A percentile compares a stretch with the other conserved stretches of the same genome.
Evolutionary conservation across 2,113 vertebrate species (phyloP).

Genomic region (human (Homo sapiens)): DNA sequence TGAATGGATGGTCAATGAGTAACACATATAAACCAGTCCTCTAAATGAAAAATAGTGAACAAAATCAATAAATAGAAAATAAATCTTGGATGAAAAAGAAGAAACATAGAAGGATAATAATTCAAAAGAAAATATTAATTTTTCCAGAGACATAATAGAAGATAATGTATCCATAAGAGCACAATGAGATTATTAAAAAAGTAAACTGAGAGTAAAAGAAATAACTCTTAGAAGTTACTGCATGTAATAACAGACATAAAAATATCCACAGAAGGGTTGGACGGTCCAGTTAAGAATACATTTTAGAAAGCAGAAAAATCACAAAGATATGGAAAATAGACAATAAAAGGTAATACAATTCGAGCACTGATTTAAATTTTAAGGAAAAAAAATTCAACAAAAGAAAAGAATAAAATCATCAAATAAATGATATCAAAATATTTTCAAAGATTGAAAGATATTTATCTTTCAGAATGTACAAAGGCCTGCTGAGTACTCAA

Average conservation of each 20-base stretch:
- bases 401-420: not conserved
- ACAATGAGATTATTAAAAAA: not conserved
- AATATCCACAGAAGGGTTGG: not conserved
- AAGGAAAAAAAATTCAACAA: not conserved
- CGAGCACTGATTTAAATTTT: not conserved
- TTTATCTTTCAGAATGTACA: not conserved
- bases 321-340: not conserved
- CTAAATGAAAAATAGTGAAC: not conserved
- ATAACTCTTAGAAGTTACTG: not conserved
- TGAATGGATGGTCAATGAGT: not conserved
- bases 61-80: slow-evolving; percentile 13
- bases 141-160: not conserved
- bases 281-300: not conserved
- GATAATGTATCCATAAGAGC: not conserved
- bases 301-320: not conserved
- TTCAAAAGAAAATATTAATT: not conserved
- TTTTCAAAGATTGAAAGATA: not conserved
- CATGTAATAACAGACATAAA: not conserved
- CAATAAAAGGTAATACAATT: not conserved
- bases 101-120: not conserved
- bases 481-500: not conserved
- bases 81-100: not conserved
- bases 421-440: not conserved
- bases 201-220: not conserved
- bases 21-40: not conserved